These are phyloP conservation scores for Calonectris borealis DNA, from an alignment of 2,113 vertebrate species.

Conservation along the genomic window DNA sequence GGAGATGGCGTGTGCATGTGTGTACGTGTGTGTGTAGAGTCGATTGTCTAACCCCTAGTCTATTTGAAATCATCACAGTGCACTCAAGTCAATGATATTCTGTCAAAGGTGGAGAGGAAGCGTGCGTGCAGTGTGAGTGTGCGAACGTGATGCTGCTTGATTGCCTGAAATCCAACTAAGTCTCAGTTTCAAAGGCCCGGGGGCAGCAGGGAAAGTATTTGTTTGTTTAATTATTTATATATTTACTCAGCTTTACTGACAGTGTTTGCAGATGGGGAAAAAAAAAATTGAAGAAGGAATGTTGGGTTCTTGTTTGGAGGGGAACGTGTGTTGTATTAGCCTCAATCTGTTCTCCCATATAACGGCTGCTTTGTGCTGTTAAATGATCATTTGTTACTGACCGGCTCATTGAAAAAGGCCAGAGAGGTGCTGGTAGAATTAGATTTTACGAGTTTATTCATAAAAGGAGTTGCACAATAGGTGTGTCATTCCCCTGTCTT, in stretches of 20 bases:
- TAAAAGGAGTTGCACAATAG: background rate
- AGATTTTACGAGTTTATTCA: background rate
- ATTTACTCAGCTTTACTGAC: conserved; percentile 55
- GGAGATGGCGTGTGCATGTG: background rate
- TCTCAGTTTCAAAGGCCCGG: conserved; percentile 46
- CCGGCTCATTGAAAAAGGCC: background rate
- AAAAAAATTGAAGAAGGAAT: background rate
- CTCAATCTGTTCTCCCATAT: conserved; percentile 13
- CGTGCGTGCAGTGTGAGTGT: background rate
- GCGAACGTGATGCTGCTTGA: background rate
- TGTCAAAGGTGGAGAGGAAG: conserved; percentile 48
- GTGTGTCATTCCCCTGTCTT: background rate
- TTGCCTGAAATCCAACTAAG: conserved; percentile 57
- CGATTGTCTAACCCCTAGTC: conserved; percentile 47
- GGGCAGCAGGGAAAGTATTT: conserved; percentile 57
- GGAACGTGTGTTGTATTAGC: background rate
- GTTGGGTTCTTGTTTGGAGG: conserved; percentile 16
- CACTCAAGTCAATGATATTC: conserved; percentile 42
- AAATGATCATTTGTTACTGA: conserved; percentile 13
- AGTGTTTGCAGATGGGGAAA: conserved; percentile 33
- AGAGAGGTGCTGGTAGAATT: background rate
- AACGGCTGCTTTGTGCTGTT: conserved; percentile 6
- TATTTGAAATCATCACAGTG: conserved; percentile 44
- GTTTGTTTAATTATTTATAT: conserved; percentile 70
- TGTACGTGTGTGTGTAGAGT: background rate